Evolutionary conservation across 2,113 vertebrate species (phyloP), one percentile per base, ranked within the genome.

Genomic region (Phylloscopus whistleri): DNA sequence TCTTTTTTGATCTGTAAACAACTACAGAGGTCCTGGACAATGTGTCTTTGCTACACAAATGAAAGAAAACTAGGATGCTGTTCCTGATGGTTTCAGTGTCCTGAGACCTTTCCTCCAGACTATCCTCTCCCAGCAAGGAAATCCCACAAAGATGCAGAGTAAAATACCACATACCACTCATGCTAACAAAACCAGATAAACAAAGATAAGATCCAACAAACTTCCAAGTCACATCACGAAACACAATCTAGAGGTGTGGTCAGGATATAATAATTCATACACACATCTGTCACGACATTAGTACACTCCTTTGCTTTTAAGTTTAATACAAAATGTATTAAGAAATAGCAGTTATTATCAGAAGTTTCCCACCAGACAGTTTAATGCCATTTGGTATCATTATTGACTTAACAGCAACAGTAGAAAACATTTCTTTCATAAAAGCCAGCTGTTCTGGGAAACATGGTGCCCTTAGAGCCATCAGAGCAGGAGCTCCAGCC

Each of bases 1-100:
- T 90, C 83, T 77, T 70, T 83, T 88, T 49, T 72, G 15, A 79
- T 90, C 75, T 89, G 46, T 87, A 73, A 94, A 88, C 75, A 96
- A 9, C 41, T 64, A 52, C 44, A 73, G 79, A 79, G 30, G 21
- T 90, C 24, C 59, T 78, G 23, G 31, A 88, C 83, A 92, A 80
- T 3, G 37, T 62, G 63, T 53, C 53, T 86, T 90, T 92, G 44
- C 63, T 37, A 86, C 35, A 88, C 41, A 86, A 85, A 56, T 28
- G 8, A 68, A 43, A 80, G 24, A 31, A 24, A 88, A 80, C 28
- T 15, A 46, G 41, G 52, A 81, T 73, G n/a, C 8, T 46, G 10
- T 28, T 41, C n/a, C 28, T 19, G 4, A 44, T 4, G 11, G 55
- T 86, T 89, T 62, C 80, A 58, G 28, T n/a, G 55, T 66, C 39